These are phyloP conservation scores for Campylorhamphus procurvoides DNA, from an alignment of 2,113 vertebrate species.

Conservation along the genomic window DNA sequence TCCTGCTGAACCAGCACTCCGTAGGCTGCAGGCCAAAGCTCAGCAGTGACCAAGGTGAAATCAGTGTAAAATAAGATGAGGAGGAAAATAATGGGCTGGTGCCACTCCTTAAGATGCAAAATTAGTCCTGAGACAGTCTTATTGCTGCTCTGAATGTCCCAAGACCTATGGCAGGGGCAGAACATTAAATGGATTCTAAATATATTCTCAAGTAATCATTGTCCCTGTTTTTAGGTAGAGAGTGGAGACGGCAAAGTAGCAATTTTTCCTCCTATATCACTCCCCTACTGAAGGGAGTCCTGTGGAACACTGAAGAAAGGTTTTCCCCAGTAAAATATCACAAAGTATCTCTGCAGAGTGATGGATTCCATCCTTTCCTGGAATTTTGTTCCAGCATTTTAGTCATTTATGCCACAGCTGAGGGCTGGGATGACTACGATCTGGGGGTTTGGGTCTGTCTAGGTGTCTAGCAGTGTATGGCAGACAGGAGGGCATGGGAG, in stretches of 20 bases:
- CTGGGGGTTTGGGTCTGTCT: not conserved
- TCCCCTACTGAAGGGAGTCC: not conserved
- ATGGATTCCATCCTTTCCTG: not conserved
- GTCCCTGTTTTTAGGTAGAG: not conserved
- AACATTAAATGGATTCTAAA: not conserved
- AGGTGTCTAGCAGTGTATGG: not conserved
- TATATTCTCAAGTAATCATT: not conserved
- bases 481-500: accelerated
- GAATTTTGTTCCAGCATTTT: not conserved
- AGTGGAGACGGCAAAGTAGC: not conserved
- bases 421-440: not conserved
- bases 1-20: not conserved
- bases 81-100: not conserved
- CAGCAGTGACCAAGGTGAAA: not conserved
- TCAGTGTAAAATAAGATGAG: not conserved
- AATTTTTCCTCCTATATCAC: not conserved
- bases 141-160: not conserved
- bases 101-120: not conserved
- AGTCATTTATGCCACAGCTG: not conserved
- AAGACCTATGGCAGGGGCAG: not conserved
- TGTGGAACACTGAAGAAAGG: accelerated
- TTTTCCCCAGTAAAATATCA: not conserved
- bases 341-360: not conserved
- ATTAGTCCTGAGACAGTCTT: not conserved
- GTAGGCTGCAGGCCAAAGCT: not conserved